Base-by-base conservation (phyloP, 2,888 invertebrate genomes). In the Pristionchus mayeri region DNA sequence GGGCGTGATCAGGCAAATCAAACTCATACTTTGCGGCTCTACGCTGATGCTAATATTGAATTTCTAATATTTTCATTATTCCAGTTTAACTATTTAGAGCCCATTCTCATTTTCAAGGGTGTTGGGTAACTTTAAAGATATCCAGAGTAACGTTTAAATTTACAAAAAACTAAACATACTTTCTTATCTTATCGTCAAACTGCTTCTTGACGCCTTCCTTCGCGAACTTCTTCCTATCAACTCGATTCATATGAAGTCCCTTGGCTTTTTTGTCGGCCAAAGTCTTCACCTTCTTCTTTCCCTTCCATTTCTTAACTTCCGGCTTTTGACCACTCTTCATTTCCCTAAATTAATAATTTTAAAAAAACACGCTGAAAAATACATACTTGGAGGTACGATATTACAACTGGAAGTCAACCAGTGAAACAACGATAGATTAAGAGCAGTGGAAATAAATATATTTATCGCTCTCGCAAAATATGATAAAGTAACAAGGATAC, bases 241-340 rank as follows among this genome's bases (percentile, higher is more conserved):
- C 87, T 78, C 87, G 86, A 81, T 88, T 90, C 34, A 89, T 85
- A 37, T 88, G 87, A 27, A 90, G 67, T 67, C 89, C 89, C 84
- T 89, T 90, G 7, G 78, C 71, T 48, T 84, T 84, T 84, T 85
- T 85, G 24, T 85, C 85, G 34, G 75, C 83, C 44, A 85, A 63
- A 76, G 34, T 85, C 24, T 50, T 48, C 24, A 54, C 75, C 85
- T 85, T 85, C 85, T 85, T 85, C 71, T 85, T 85, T 44, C 85
- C 85, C 85, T 85, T 85, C 52, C 50, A 84, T 84, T 89, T 88
- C 84, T 90, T 90, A 54, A 88, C 88, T 81, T 78, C 76, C 86
- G 63, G 83, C 86, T 88, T 89, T 44, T 88, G 87, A 37, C 87
- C 88, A 84, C 88, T 89, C 87, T 88, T 88, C 85, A 87, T 88